Evolutionary conservation across 2,113 vertebrate genomes (phyloP).

Genomic region (Sander vitreus): DNA sequence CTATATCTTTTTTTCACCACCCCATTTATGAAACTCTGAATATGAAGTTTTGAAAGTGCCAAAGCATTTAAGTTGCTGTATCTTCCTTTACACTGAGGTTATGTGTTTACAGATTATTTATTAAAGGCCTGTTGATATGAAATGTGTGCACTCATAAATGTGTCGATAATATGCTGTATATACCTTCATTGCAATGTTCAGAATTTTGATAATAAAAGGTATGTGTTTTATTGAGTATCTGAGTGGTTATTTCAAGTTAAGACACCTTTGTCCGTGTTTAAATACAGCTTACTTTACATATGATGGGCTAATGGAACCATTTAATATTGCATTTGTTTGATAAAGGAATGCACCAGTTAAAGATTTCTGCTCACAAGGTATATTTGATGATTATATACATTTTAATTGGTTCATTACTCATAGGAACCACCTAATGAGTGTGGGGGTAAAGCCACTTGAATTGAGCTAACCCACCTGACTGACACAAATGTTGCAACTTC

Average conservation of each 20-base stretch:
- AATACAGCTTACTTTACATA: neutral
- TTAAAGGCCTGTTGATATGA: constrained; percentile 82
- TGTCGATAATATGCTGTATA: constrained; percentile 82
- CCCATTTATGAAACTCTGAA: constrained; percentile 29
- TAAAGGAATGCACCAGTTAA: neutral
- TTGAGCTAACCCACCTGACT: neutral
- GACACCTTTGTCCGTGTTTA: neutral
- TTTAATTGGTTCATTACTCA: neutral
- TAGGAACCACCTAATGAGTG: neutral
- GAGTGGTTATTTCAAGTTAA: constrained; percentile 32
- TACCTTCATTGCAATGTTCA: constrained; percentile 67
- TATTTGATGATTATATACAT: neutral
- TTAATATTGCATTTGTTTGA: neutral
- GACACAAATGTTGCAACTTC: neutral
- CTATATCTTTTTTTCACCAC: constrained; percentile 7
- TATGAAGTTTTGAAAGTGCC: constrained; percentile 81
- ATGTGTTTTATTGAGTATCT: constrained; percentile 27
- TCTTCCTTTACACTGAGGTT: constrained; percentile 62
- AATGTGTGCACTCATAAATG: constrained; percentile 86
- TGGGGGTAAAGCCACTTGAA: neutral
- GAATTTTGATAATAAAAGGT: constrained; percentile 78
- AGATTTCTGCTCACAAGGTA: neutral
- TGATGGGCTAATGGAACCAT: neutral
- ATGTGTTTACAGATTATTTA: constrained; percentile 83
- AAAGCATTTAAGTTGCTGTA: constrained; percentile 81